Evolutionary conservation across 1,140 invertebrate genomes (phyloP).

Genomic region (Tetraneura akinire): DNA sequence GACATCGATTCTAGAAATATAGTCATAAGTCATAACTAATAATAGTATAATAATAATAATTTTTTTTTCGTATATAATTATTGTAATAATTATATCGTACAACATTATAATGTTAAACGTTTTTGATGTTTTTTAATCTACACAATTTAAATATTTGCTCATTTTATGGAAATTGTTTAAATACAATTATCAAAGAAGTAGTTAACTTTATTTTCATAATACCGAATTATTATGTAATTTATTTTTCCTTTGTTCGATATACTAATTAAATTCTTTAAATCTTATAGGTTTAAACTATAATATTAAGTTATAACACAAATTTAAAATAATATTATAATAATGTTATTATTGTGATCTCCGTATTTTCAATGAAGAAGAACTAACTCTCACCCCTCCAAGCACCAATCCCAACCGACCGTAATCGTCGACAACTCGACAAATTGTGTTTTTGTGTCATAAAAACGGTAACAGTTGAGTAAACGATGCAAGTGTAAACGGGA

Average conservation of each 20-base stretch:
- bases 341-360: background rate
- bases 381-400: background rate
- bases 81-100: background rate
- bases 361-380: background rate
- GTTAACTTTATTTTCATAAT: conserved; percentile 15
- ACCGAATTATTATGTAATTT: background rate
- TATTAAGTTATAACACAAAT: background rate
- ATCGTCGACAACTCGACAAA: background rate
- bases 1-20: too few relatives aligned
- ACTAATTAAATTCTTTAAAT: background rate
- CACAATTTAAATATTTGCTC: background rate
- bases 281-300: background rate
- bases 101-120: background rate
- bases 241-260: background rate
- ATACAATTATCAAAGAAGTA: conserved; percentile 1
- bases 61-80: background rate
- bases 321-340: too few relatives aligned
- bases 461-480: background rate
- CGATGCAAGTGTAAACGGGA: conserved; percentile 19
- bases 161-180: background rate
- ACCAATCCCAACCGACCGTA: too few relatives aligned
- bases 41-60: too few relatives aligned
- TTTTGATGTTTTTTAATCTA: background rate
- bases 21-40: too few relatives aligned
- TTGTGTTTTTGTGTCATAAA: background rate